Base-by-base conservation (phyloP, 1,140 invertebrate genomes). In the Lineus longissimus region DNA sequence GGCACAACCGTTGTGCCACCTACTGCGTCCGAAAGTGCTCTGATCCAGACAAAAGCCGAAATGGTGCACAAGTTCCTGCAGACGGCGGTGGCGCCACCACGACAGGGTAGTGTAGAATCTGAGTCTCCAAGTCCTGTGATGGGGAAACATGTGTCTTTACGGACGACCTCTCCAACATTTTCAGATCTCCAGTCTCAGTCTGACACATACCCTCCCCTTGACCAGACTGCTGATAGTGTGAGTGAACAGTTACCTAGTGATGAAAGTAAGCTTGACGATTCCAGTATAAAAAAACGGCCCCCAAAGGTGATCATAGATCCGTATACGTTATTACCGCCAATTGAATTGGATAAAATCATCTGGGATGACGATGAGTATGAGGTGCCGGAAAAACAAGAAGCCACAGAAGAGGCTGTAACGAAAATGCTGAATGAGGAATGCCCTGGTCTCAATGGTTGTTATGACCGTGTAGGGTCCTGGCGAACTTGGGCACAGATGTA, bases 401-500 rank as follows among this genome's bases (percentile, higher is more conserved):
- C 63, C 41, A 77, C 71, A 43, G 75, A 81, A 19, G 74, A 76
- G n/a, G 72, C 77, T 43, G 77, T 86, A 2, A 75, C 81, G 13
- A 71, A 72, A 57, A 70, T 86, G 43, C 82, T 83, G 64, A 74
- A 72, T 31, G 77, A 81, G 47, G 72, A 82, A 60, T 77, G 84
- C 71, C 76, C 79, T 58, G 84, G 86, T 69, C 82, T 89, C 19
- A 90, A 89, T 82, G 88, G 88, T 56, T 85, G 85, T 69, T 84
- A 81, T 76, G 84, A 87, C 75, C 65, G 70, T 63, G 73, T 84
- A 68, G 79, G 82, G 29, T 77, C 84, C 54, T 94, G 93, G 86
- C 84, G 87, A 65, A 89, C 92, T 82, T 94, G 91, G 90, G 88
- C 91, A 78, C 88, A 94, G 82, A 88, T 87, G 79, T 84, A 87